Base-by-base conservation (phyloP, 2,888 invertebrate species). In the Macaria notata region DNA sequence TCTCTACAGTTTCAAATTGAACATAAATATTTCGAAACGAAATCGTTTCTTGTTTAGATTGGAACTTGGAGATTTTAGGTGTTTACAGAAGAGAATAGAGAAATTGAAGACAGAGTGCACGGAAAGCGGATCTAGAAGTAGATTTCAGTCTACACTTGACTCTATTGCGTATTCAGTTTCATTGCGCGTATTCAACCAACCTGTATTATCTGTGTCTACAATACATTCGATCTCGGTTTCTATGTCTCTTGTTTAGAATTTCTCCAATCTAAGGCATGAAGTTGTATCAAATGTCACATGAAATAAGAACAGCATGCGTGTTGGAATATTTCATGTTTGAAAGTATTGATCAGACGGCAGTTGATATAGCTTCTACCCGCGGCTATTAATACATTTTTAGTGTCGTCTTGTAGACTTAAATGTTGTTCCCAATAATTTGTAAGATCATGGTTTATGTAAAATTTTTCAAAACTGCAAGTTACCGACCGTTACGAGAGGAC, bases 361-460 rank as follows among this genome's bases (percentile, higher is more conserved):
- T 63, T 65, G 63, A 49, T 65, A 57, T 60, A 55, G 61, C 56
- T 56, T 30, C 48, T 47, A 47, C 56, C 48, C 9, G 64, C 63
- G 66, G 65, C 65, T 66, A 63, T 64, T 66, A 68, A 68, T 58
- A 72, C 80, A 77, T 78, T 78, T 81, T 81, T 81, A 85, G 86
- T 83, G 79, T 78, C 76, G 79, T 73, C 75, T 36, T 75, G 82
- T 81, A 84, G 78, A 75, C 75, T 75, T 90, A 86, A 91, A 90
- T 89, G 90, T 91, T 90, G 89, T 89, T 91, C 84, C 86, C 84
- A 66, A 87, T 90, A 84, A 84, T 90, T 90, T 90, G 69, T 89
- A 89, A 89, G 84, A 73, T 76, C 76, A 79, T 65, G 73, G 73
- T 66, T 68, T 71, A 70, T 79, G 74, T 79, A 71, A 75, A 74